These are phyloP conservation scores for Agrochola lychnidis DNA, from an alignment of 2,888 invertebrate species.

Conservation along the genomic window DNA sequence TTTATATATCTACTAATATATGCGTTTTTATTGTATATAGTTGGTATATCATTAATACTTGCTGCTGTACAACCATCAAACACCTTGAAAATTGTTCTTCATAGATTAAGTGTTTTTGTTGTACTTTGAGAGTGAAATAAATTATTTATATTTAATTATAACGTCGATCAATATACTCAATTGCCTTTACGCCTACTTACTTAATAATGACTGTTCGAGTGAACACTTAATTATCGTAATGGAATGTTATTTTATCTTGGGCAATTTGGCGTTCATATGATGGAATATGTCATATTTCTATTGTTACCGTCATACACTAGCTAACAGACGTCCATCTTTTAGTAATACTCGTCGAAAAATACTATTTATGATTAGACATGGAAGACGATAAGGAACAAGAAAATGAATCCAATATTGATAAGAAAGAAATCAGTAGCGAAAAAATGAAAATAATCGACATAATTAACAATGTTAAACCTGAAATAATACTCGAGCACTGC, in stretches of 20 bases:
- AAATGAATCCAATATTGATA: constrained; percentile 12
- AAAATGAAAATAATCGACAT: constrained; percentile 35
- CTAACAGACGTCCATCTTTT: constrained; percentile 28
- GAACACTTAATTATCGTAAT: constrained; percentile 44
- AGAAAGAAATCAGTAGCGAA: constrained; percentile 15
- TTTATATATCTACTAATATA: neutral
- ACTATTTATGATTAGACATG: constrained; percentile 13
- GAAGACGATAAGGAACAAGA: constrained; percentile 42
- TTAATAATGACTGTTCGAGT: constrained; percentile 23
- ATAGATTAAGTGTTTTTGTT: too few species aligned
- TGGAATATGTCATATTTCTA: constrained; percentile 9
- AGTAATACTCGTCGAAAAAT: neutral
- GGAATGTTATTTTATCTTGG: constrained; percentile 24
- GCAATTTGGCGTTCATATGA: constrained; percentile 9
- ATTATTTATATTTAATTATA: too few species aligned
- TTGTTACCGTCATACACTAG: neutral
- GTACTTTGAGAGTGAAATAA: too few species aligned
- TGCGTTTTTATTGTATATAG: neutral
- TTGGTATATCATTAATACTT: too few species aligned
- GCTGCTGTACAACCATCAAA: too few species aligned
- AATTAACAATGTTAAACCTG: constrained; percentile 39
- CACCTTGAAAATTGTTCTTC: too few species aligned
- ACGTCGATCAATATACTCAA: constrained; percentile 33
- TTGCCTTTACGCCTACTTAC: constrained; percentile 28
- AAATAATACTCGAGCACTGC: constrained; percentile 44